phyloP scores from a whole-genome alignment of 2,797 vertebrate species.

The Enteromius thamalakanensis region DNA sequence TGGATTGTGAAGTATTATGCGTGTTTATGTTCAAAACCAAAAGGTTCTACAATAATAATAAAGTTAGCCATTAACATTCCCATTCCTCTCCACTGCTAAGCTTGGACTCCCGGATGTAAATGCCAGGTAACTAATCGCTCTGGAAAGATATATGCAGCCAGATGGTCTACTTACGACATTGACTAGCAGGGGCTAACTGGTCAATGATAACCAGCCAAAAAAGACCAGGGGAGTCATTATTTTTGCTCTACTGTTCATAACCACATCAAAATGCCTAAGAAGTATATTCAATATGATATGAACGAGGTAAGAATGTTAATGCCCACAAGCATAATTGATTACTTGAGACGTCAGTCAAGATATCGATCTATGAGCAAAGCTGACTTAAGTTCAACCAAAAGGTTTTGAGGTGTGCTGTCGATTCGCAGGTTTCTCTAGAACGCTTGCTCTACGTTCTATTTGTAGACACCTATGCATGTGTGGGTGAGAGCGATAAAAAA shows the following conservation, averaged over 20 bases:
- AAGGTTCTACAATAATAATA: background rate
- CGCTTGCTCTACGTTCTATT: conserved; percentile 75
- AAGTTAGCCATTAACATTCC: background rate
- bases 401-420: conserved; percentile 69
- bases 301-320: background rate
- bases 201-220: background rate
- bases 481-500: conserved; percentile 69
- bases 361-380: conserved; percentile 72
- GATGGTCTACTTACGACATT: background rate
- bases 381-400: conserved; percentile 69
- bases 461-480: conserved; percentile 74
- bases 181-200: background rate
- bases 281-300: background rate
- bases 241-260: background rate
- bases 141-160: conserved; percentile 7
- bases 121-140: background rate
- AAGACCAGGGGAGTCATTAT: background rate
- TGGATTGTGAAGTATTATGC: background rate
- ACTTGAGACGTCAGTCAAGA: background rate
- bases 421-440: conserved; percentile 75
- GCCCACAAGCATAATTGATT: background rate
- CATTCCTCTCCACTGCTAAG: background rate
- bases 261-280: background rate
- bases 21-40: background rate
- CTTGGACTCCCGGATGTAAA: background rate